Conservation (phyloP, 2,113 vertebrate genomes). For the Trochalopteron elliotii region DNA sequence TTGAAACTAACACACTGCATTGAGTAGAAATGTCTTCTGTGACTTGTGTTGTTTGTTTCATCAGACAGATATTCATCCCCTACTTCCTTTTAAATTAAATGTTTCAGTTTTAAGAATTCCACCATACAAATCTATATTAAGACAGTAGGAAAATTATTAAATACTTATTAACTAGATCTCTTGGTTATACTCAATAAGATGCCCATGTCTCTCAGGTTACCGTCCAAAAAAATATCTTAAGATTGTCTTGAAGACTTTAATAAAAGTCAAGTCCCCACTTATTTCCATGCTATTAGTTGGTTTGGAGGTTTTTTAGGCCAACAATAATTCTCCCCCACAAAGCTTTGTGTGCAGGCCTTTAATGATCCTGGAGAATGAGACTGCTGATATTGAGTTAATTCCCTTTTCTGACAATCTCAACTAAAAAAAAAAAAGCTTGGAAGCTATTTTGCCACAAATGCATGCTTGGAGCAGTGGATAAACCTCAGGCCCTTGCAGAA, state of each 20-base stretch:
- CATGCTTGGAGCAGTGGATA: background rate
- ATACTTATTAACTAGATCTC: background rate
- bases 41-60: background rate
- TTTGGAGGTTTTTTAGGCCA: background rate
- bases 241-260: background rate
- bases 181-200: background rate
- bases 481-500: background rate
- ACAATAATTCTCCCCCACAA: background rate
- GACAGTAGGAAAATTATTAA: background rate
- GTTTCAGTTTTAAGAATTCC: background rate
- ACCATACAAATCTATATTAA: background rate
- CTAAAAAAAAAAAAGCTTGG: background rate
- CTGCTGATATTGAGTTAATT: background rate
- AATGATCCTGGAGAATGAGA: background rate
- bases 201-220: background rate
- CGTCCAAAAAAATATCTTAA: background rate
- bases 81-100: background rate
- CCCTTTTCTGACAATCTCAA: background rate
- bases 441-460: background rate
- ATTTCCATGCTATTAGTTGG: background rate
- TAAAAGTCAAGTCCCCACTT: fast-evolving
- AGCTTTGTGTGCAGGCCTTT: background rate
- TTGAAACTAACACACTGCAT: background rate
- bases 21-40: background rate
- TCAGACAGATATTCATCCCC: background rate